phyloP scores from a whole-genome alignment of 2,888 invertebrate species.

The Diaperis boleti region DNA sequence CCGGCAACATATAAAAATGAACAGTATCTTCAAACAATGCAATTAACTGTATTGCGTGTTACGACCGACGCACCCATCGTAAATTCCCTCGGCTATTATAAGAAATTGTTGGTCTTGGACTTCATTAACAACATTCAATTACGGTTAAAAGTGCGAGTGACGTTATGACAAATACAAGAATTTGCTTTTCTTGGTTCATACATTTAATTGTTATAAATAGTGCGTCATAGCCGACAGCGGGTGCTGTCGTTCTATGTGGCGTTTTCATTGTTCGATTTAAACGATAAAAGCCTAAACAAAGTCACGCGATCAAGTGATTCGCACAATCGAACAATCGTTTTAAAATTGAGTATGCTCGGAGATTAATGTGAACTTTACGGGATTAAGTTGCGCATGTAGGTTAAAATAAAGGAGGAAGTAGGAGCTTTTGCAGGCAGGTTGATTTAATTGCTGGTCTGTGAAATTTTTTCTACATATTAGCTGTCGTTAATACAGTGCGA shows the following conservation, averaged over 20 bases:
- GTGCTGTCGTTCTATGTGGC: slow-evolving; percentile 29
- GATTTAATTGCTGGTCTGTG: neutral
- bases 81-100: slow-evolving; percentile 17
- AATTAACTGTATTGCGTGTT: slow-evolving; percentile 35
- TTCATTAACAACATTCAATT: slow-evolving; percentile 26
- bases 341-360: slow-evolving; percentile 18
- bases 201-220: slow-evolving; percentile 32
- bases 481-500: no score
- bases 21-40: slow-evolving; percentile 19
- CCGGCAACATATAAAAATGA: slow-evolving; percentile 34
- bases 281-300: slow-evolving; percentile 29
- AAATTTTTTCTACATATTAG: no score
- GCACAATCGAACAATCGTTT: slow-evolving; percentile 37
- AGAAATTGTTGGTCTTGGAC: slow-evolving; percentile 29
- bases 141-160: neutral
- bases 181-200: slow-evolving; percentile 7
- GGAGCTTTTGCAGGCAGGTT: neutral
- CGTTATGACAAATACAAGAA: slow-evolving; percentile 9
- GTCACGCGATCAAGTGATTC: slow-evolving; percentile 37
- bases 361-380: slow-evolving; percentile 1
- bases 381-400: neutral
- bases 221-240: slow-evolving; percentile 23
- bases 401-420: no score
- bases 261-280: slow-evolving; percentile 37
- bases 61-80: slow-evolving; percentile 33